A percentile compares a stretch with the other conserved stretches of the same genome.
phyloP scores from a whole-genome alignment of 2,797 vertebrate species.

The Saxicola maurus region DNA sequence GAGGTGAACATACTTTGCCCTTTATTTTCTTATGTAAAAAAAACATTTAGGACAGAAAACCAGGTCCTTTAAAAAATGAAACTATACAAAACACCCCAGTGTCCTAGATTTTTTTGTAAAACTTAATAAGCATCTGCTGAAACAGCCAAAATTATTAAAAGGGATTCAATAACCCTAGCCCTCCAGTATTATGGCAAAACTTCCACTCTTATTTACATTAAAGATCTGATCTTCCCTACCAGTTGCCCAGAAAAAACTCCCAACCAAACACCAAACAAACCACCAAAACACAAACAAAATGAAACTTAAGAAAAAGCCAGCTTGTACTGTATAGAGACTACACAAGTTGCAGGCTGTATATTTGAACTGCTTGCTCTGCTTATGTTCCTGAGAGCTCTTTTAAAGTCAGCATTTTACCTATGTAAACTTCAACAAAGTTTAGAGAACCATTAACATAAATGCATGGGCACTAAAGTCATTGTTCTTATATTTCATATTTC shows the following conservation, averaged over 20 bases:
- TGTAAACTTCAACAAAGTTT: background rate
- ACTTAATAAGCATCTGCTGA: background rate
- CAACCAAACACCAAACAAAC: background rate
- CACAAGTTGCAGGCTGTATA: background rate
- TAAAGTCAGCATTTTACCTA: background rate
- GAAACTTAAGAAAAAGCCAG: background rate
- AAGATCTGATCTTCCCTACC: background rate
- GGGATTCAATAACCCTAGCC: background rate
- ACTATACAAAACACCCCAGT: background rate
- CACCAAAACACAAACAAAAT: background rate
- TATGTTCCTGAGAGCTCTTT: background rate
- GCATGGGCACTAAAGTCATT: background rate
- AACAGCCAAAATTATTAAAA: background rate
- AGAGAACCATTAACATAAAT: background rate
- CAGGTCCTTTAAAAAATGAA: background rate
- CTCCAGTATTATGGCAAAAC: background rate
- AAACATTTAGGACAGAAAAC: background rate
- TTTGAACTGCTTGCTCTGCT: background rate
- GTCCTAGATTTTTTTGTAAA: background rate
- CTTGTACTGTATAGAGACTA: background rate
- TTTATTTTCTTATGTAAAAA: background rate
- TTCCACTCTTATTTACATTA: background rate
- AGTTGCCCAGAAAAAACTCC: background rate
- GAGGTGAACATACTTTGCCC: background rate
- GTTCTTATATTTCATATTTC: background rate